Conservation (phyloP, 1,140 invertebrate genomes). For the Acromyrmex heyeri region DNA sequence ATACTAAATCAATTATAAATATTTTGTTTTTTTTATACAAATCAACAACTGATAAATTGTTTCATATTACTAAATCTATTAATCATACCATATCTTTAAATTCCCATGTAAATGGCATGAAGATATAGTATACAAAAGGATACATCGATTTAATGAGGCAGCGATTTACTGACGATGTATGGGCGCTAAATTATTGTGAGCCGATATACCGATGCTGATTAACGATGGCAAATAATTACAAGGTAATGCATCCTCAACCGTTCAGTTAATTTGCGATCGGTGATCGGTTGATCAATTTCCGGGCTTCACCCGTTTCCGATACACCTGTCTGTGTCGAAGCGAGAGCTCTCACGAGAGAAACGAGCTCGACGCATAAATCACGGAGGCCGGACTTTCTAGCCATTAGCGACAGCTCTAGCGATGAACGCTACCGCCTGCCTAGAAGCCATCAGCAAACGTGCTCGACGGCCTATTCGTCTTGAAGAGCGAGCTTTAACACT, state of each 20-base stretch:
- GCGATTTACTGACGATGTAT: constrained; percentile 15
- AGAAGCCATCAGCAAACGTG: constrained; percentile 33
- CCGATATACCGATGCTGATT: constrained; percentile 18
- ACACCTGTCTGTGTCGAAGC: constrained; percentile 13
- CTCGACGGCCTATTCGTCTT: constrained; percentile 18
- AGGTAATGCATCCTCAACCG: neutral
- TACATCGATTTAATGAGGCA: neutral
- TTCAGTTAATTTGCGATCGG: constrained; percentile 33
- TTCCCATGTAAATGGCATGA: neutral
- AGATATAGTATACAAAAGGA: neutral
- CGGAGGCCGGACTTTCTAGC: constrained; percentile 65
- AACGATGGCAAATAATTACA: constrained; percentile 31
- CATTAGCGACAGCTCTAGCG: constrained; percentile 63
- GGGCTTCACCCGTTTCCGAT: constrained; percentile 39
- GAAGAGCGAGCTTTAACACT: constrained; percentile 18
- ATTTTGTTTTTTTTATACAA: neutral
- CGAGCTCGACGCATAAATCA: constrained; percentile 53
- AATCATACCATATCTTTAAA: neutral
- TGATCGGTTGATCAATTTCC: constrained; percentile 31
- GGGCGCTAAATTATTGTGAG: constrained; percentile 3
- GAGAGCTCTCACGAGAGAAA: constrained; percentile 49
- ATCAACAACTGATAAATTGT: neutral
- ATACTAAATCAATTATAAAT: neutral
- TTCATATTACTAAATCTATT: neutral
- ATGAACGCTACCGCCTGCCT: constrained; percentile 45